A percentile compares a stretch with the other conserved stretches of the same genome.
Evolutionary conservation across 2,888 invertebrate genomes (phyloP).

Genomic region (Priocnemis perturbator): DNA sequence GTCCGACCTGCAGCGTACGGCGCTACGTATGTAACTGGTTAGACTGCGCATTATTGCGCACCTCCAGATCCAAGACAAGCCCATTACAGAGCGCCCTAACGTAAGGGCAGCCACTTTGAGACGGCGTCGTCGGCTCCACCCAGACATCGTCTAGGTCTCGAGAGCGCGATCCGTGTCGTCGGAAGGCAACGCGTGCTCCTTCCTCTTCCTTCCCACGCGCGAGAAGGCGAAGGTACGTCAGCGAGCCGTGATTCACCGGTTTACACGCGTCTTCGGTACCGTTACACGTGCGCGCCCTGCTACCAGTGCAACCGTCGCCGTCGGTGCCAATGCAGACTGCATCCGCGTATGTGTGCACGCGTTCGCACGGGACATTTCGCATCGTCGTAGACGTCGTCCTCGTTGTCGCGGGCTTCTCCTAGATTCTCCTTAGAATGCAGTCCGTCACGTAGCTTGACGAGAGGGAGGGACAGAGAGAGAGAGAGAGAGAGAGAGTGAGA

Average conservation of each 20-base stretch:
- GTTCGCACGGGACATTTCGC: conserved; percentile 17
- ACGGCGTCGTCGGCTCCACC: conserved; percentile 27
- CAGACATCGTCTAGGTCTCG: conserved; percentile 20
- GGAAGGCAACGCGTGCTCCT: conserved; percentile 32
- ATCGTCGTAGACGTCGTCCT: conserved; percentile 27
- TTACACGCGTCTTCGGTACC: conserved; percentile 61
- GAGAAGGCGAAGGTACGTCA: conserved; percentile 28
- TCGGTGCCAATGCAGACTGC: too few species aligned
- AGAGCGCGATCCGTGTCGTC: conserved; percentile 35
- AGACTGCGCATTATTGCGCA: too few species aligned
- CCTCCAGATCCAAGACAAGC: not conserved
- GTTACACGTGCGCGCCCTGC: conserved; percentile 50
- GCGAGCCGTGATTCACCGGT: conserved; percentile 64
- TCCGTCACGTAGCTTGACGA: conserved; percentile 36
- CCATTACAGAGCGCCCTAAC: conserved; percentile 34
- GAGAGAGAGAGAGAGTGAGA: not conserved
- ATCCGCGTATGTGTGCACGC: conserved; percentile 8
- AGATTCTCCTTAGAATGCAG: conserved; percentile 57
- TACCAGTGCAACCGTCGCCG: not conserved
- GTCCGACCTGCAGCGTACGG: not conserved
- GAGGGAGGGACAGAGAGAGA: not conserved
- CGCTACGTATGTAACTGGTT: too few species aligned
- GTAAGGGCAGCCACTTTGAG: conserved; percentile 37
- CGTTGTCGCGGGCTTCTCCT: conserved; percentile 20
- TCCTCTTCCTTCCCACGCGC: conserved; percentile 49